Evolutionary conservation across 2,797 vertebrate genomes (phyloP).

Genomic region (Semotilus atromaculatus): DNA sequence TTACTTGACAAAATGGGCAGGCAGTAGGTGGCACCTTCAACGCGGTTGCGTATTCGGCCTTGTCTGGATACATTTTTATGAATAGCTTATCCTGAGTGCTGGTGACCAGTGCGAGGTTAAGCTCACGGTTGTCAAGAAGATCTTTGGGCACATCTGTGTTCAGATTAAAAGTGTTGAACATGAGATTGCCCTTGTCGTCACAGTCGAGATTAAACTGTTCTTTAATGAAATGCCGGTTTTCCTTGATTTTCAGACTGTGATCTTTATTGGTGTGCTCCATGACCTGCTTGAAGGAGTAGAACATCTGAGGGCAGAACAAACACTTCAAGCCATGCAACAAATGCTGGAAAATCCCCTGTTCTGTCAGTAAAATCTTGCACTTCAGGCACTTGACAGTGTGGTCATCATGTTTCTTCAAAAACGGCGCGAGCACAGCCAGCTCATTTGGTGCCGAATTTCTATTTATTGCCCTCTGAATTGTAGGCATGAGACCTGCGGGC

Average conservation of each 20-base stretch:
- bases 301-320: constrained; percentile 84
- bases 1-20: constrained; percentile 84
- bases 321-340: constrained; percentile 86
- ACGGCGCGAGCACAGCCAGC: constrained; percentile 79
- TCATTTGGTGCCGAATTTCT: constrained; percentile 65
- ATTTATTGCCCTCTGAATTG: constrained; percentile 25
- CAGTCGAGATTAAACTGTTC: constrained; percentile 77
- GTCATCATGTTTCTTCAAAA: constrained; percentile 81
- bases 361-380: constrained; percentile 79
- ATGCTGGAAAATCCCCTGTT: constrained; percentile 84
- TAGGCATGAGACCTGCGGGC: constrained; percentile 40
- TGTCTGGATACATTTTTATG: constrained; percentile 82
- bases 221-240: constrained; percentile 78
- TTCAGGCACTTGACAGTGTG: constrained; percentile 79
- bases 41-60: constrained; percentile 54
- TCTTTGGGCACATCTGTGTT: constrained; percentile 79
- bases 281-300: constrained; percentile 83
- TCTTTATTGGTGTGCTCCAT: constrained; percentile 79
- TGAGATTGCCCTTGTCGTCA: constrained; percentile 75
- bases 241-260: constrained; percentile 77
- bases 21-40: constrained; percentile 59
- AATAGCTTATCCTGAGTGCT: constrained; percentile 74
- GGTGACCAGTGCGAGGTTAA: constrained; percentile 83
- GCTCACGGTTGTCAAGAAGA: constrained; percentile 80
- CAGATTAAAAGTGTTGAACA: constrained; percentile 83